phyloP scores from a whole-genome alignment of 1,140 invertebrate species.

The Bathynomus jamesi region DNA sequence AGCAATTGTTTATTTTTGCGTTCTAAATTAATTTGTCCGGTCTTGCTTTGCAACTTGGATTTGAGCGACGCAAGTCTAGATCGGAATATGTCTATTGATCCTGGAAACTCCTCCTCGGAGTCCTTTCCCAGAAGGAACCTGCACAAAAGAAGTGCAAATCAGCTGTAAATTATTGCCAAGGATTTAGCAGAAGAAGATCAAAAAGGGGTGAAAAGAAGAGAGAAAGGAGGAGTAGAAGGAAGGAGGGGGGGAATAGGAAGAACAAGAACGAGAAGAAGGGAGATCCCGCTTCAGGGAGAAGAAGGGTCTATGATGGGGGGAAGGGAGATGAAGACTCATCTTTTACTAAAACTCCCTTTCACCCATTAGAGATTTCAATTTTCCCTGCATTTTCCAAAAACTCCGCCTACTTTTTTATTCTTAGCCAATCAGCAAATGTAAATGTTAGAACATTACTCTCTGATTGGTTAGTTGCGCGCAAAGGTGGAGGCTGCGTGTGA shows the following conservation, averaged over 20 bases:
- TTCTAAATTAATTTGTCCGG: not conserved
- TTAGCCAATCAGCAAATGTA: not conserved
- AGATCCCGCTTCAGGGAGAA: not conserved
- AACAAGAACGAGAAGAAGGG: not conserved
- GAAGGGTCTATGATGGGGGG: not conserved
- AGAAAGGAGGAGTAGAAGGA: not conserved
- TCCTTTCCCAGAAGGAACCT: not conserved
- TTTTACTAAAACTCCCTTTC: not conserved
- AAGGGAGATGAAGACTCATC: not conserved
- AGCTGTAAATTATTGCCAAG: not conserved
- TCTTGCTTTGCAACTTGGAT: not conserved
- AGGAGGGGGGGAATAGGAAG: not conserved
- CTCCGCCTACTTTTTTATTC: not conserved
- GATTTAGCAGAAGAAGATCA: not conserved
- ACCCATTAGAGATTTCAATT: conserved; percentile 1
- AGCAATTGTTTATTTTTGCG: too few species aligned
- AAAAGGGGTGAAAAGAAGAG: not conserved
- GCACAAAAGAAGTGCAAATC: not conserved
- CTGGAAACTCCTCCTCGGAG: not conserved
- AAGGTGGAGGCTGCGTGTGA: not conserved
- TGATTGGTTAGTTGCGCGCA: not conserved
- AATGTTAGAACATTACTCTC: not conserved
- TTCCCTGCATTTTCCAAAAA: not conserved
- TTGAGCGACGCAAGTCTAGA: not conserved
- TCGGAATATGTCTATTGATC: not conserved